Conservation (phyloP, 2,797 vertebrate species). For the Schizothorax lantsangensis region DNA sequence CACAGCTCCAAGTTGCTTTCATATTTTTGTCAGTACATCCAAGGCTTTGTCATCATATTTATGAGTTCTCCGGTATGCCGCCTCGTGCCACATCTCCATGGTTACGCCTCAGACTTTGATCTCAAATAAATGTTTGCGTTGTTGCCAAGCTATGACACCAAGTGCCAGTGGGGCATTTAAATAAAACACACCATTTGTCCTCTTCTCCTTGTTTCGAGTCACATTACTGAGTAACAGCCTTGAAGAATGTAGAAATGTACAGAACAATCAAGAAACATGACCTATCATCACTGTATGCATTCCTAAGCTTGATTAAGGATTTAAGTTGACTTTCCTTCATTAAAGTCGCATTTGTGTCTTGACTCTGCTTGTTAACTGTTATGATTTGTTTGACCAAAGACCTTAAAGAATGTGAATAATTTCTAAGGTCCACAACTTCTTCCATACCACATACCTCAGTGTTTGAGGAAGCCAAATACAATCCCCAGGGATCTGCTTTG, state of each 20-base stretch:
- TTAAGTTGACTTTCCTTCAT: slow-evolving; percentile 45
- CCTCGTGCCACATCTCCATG: slow-evolving; percentile 60
- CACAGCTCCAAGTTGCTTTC: neutral
- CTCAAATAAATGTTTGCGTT: slow-evolving; percentile 51
- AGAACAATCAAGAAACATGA: neutral
- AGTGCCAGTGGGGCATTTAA: slow-evolving; percentile 40
- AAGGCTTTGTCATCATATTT: slow-evolving; percentile 60
- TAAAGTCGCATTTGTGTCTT: slow-evolving; percentile 35
- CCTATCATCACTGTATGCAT: slow-evolving; percentile 8
- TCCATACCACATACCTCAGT: neutral
- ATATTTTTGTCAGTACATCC: slow-evolving; percentile 63
- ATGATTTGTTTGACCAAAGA: slow-evolving; percentile 22
- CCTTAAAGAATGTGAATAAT: slow-evolving; percentile 23
- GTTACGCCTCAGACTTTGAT: slow-evolving; percentile 52
- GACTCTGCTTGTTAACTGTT: slow-evolving; percentile 26
- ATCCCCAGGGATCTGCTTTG: neutral
- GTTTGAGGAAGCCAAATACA: neutral
- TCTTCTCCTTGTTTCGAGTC: neutral
- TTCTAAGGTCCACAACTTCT: slow-evolving; percentile 9
- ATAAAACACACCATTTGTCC: slow-evolving; percentile 35
- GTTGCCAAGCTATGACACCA: neutral
- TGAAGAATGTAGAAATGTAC: slow-evolving; percentile 7
- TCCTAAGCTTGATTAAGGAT: slow-evolving; percentile 22
- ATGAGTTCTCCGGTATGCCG: slow-evolving; percentile 56
- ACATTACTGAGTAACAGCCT: slow-evolving; percentile 11